Evolutionary conservation across 2,113 vertebrate genomes (phyloP).

Genomic region (Turnix velox): DNA sequence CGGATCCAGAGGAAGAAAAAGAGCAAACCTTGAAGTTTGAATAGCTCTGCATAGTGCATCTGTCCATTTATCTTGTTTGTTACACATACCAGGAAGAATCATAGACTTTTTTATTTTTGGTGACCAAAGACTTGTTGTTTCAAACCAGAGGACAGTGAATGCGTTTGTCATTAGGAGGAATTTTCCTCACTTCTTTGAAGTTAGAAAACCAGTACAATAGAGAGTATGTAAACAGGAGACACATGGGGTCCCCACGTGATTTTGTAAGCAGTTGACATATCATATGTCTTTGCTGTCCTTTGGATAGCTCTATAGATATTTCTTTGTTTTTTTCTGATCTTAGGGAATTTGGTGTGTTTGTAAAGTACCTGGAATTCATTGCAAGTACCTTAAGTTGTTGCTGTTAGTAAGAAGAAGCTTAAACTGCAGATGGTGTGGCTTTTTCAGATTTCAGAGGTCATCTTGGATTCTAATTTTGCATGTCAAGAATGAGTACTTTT

Average conservation of each 20-base stretch:
- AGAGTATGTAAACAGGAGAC: not conserved
- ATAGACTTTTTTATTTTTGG: not conserved
- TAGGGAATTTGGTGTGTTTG: not conserved
- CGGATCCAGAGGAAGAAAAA: not conserved
- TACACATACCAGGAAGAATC: not conserved
- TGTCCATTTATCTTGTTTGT: not conserved
- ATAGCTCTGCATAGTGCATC: not conserved
- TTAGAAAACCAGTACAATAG: not conserved
- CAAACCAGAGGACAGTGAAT: not conserved
- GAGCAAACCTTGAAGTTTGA: not conserved
- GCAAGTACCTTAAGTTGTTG: not conserved
- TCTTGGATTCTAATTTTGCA: not conserved
- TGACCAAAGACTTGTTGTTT: not conserved
- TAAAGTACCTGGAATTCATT: not conserved
- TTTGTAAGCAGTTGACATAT: not conserved
- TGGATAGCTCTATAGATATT: not conserved
- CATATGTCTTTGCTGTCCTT: not conserved
- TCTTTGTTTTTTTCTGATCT: not conserved
- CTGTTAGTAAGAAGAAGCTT: not conserved
- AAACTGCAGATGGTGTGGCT: not conserved
- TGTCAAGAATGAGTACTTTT: not conserved
- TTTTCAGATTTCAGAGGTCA: not conserved
- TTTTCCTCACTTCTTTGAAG: not conserved
- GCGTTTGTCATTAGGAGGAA: not conserved
- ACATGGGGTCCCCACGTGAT: not conserved